A percentile compares a stretch with the other conserved stretches of the same genome.
These are phyloP conservation scores for Globia sparganii DNA, from an alignment of 2,888 invertebrate species.

Conservation along the genomic window DNA sequence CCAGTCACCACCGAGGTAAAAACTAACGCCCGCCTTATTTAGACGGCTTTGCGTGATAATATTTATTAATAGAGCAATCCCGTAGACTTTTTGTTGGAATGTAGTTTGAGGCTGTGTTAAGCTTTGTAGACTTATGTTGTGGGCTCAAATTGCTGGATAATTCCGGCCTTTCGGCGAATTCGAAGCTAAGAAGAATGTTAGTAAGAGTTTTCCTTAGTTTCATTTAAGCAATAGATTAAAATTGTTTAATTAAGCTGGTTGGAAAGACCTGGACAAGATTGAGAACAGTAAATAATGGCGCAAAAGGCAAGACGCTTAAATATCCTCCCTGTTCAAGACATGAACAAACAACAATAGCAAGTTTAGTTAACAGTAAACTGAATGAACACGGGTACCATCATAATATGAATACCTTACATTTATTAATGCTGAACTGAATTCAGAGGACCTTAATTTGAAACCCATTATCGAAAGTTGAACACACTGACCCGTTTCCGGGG, in stretches of 20 bases:
- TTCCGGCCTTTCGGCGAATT: slow-evolving; percentile 20
- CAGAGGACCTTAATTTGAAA: slow-evolving; percentile 56
- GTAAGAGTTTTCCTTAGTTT: slow-evolving; percentile 28
- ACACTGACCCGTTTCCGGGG: slow-evolving; percentile 41
- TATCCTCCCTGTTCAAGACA: neutral
- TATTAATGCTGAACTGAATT: slow-evolving; percentile 40
- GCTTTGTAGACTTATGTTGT: slow-evolving; percentile 40
- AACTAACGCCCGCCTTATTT: slow-evolving; percentile 46
- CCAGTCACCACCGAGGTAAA: slow-evolving; percentile 15
- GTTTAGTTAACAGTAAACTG: neutral
- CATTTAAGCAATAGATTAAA: slow-evolving; percentile 49
- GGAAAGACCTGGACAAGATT: slow-evolving; percentile 30
- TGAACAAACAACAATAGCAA: neutral
- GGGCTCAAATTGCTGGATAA: slow-evolving; percentile 40
- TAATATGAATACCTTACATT: slow-evolving; percentile 35
- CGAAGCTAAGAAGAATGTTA: slow-evolving; percentile 33
- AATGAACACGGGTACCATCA: slow-evolving; percentile 9
- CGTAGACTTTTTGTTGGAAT: slow-evolving; percentile 50
- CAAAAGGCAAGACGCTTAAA: neutral
- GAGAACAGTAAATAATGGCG: slow-evolving; percentile 13
- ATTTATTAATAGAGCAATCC: slow-evolving; percentile 62
- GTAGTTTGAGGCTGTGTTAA: slow-evolving; percentile 41
- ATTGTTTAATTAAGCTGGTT: slow-evolving; percentile 43
- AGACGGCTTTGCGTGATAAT: slow-evolving; percentile 55
- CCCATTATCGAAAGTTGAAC: slow-evolving; percentile 62